Percentiles rank a stretch among this genome's conserved stretches.
Conservation (phyloP, 2,113 vertebrate genomes). For the Nematolebias whitei region DNA sequence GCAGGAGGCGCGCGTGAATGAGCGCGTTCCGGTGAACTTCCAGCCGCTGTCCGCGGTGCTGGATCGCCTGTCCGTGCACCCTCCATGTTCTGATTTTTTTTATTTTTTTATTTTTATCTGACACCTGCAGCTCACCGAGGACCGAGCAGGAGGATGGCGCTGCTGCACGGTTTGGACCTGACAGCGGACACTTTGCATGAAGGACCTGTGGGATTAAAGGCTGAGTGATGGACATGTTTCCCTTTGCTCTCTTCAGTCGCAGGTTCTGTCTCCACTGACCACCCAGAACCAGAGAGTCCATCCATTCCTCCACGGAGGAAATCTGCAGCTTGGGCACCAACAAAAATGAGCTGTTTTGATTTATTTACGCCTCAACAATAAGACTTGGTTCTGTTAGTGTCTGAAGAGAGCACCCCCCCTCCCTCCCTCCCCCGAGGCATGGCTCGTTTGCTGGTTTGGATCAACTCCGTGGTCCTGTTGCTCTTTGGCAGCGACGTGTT, state of each 20-base stretch:
- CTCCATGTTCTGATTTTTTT: constrained; percentile 13
- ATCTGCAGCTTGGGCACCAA: constrained; percentile 31
- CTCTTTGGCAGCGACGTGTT: constrained; percentile 90
- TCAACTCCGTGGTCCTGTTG: constrained; percentile 86
- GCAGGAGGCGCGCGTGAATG: constrained; percentile 26
- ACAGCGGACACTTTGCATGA: constrained; percentile 15
- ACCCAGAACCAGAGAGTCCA: constrained; percentile 17
- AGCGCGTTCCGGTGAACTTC: constrained; percentile 24
- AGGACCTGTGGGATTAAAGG: constrained; percentile 53
- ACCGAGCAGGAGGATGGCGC: constrained; percentile 18
- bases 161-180: background rate
- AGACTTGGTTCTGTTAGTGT: background rate
- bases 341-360: constrained; percentile 40
- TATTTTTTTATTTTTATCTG: background rate
- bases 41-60: constrained; percentile 64
- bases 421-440: constrained; percentile 58
- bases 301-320: constrained; percentile 13
- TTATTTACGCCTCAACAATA: constrained; percentile 33
- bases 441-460: constrained; percentile 75
- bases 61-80: constrained; percentile 19
- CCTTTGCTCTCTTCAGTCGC: constrained; percentile 28
- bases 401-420: constrained; percentile 27
- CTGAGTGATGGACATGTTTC: constrained; percentile 51
- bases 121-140: constrained; percentile 34
- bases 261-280: constrained; percentile 47